phyloP scores from a whole-genome alignment of 2,888 invertebrate genomes.

The Apantesis nais region DNA sequence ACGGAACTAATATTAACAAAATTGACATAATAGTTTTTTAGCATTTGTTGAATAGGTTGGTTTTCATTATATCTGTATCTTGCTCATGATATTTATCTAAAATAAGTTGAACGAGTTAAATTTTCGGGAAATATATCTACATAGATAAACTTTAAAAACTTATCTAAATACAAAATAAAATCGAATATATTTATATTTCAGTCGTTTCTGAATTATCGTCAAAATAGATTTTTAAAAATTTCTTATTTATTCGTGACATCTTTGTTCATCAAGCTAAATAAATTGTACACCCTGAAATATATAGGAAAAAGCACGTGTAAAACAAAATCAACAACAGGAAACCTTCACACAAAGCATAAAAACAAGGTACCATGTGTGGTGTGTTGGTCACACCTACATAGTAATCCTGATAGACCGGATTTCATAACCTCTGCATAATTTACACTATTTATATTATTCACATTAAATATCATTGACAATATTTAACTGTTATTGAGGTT shows the following conservation, averaged over 20 bases:
- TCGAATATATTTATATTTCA: too few relatives aligned
- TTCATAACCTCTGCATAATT: constrained; percentile 21
- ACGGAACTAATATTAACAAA: too few relatives aligned
- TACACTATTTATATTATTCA: too few relatives aligned
- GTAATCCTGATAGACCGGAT: constrained; percentile 39
- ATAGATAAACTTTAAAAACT: too few relatives aligned
- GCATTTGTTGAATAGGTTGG: neutral
- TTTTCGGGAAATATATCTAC: too few relatives aligned
- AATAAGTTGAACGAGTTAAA: too few relatives aligned
- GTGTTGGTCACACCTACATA: constrained; percentile 38
- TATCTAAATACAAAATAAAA: too few relatives aligned
- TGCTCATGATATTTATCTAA: neutral
- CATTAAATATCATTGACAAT: neutral
- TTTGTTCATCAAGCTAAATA: too few relatives aligned
- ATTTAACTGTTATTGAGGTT: neutral
- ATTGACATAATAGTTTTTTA: neutral
- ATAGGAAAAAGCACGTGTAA: neutral
- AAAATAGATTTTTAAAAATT: too few relatives aligned
- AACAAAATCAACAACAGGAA: neutral
- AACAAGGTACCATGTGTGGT: constrained; percentile 4
- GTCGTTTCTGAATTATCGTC: too few relatives aligned
- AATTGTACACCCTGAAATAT: too few relatives aligned
- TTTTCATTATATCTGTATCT: neutral
- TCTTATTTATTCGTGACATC: too few relatives aligned
- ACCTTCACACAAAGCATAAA: neutral